Conservation (phyloP, 2,113 vertebrate genomes). For the Hyla sarda region DNA sequence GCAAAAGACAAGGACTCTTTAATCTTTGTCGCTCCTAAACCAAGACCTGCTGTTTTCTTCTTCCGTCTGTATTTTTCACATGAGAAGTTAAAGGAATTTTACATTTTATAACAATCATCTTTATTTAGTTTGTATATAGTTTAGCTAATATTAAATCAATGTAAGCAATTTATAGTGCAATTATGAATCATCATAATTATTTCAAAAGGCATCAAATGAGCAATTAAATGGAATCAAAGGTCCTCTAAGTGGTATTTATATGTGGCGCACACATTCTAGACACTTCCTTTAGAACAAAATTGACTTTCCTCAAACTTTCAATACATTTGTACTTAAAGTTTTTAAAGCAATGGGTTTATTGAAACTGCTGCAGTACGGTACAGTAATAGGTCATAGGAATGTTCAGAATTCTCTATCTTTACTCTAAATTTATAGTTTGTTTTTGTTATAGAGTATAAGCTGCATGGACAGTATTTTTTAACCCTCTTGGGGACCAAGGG, state of each 20-base stretch:
- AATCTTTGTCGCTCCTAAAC: slow-evolving; percentile 11
- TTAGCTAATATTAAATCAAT: background rate
- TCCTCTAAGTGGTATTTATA: background rate
- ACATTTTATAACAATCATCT: no score
- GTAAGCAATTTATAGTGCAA: background rate
- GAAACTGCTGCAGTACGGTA: no score
- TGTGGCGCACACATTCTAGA: background rate
- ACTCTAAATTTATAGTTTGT: no score
- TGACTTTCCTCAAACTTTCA: no score
- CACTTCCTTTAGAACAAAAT: background rate
- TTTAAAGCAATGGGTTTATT: no score
- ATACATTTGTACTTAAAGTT: no score
- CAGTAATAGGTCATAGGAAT: no score
- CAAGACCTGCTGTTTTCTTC: background rate
- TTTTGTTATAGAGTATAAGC: no score
- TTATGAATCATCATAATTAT: background rate
- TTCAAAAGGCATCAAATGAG: background rate
- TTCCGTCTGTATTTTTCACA: background rate
- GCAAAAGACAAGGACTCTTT: slow-evolving; percentile 17
- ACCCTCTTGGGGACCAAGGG: no score
- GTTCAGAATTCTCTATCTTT: no score
- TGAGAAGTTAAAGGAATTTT: background rate
- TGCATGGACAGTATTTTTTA: no score
- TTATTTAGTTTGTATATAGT: background rate
- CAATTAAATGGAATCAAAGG: background rate